Evolutionary conservation across 2,113 vertebrate genomes (phyloP).

Genomic region (Alosa alosa): DNA sequence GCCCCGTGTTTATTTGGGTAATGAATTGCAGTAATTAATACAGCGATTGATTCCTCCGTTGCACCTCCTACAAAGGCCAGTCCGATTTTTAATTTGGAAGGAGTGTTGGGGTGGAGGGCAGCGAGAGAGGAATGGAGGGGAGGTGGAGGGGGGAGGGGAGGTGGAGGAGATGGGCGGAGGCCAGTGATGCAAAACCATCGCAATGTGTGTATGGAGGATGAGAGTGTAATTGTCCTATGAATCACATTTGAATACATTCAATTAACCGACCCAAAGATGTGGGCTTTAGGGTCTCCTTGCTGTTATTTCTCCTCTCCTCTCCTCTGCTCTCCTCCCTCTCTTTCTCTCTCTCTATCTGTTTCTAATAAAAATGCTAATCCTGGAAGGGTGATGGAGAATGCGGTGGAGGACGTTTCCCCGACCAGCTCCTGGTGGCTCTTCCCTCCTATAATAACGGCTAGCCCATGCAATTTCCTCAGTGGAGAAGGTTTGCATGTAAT

Average conservation of each 20-base stretch:
- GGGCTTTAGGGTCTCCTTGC: conserved; percentile 19
- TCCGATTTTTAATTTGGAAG: conserved; percentile 95
- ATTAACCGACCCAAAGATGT: conserved; percentile 65
- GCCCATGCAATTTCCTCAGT: conserved; percentile 65
- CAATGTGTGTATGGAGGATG: conserved; percentile 59
- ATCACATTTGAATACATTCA: conserved; percentile 81
- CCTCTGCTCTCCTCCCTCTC: conserved; percentile 44
- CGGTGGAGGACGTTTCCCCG: conserved; percentile 62
- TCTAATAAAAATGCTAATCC: conserved; percentile 81
- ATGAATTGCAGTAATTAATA: conserved; percentile 99
- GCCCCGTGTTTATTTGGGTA: conserved; percentile 93
- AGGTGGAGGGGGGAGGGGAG: not conserved
- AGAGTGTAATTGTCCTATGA: conserved; percentile 77
- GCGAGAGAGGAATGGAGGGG: conserved; percentile 52
- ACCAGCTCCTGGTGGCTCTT: conserved; percentile 57
- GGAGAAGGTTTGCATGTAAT: conserved; percentile 70
- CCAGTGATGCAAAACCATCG: conserved; percentile 72
- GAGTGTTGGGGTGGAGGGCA: conserved; percentile 68
- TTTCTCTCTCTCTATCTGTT: conserved; percentile 54
- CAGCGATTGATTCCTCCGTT: conserved; percentile 88
- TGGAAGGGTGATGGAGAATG: conserved; percentile 58
- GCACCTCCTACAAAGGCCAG: conserved; percentile 86
- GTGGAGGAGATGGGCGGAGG: conserved; percentile 31
- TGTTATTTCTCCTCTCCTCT: conserved; percentile 34
- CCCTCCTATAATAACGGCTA: conserved; percentile 68